Conservation (phyloP, 2,797 vertebrate genomes). For the Florisuga fusca region DNA sequence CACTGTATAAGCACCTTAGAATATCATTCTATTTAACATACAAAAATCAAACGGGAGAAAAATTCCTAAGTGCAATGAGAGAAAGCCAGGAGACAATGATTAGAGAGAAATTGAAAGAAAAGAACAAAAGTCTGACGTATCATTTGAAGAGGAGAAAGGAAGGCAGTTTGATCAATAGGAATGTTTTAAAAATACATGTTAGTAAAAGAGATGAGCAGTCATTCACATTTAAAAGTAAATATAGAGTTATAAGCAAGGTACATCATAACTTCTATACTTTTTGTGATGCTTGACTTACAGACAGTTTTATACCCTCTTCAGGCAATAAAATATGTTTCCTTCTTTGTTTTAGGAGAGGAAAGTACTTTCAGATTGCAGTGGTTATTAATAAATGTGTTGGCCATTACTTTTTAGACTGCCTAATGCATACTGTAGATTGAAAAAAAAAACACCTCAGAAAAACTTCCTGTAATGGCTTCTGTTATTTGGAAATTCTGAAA, state of each 20-base stretch:
- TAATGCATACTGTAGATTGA: not conserved
- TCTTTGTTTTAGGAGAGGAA: not conserved
- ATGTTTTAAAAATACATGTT: not conserved
- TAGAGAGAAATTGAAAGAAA: not conserved
- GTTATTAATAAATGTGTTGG: slow-evolving; percentile 27
- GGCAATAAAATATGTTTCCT: not conserved
- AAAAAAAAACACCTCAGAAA: too few species aligned
- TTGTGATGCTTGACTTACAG: not conserved
- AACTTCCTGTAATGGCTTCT: not conserved
- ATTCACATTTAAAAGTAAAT: not conserved
- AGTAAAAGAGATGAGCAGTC: not conserved
- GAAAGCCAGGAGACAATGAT: not conserved
- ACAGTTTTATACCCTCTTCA: slow-evolving; percentile 13
- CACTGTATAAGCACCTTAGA: not conserved
- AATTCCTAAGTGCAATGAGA: not conserved
- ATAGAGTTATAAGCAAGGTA: not conserved
- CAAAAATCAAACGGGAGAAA: accelerated
- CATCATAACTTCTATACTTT: not conserved
- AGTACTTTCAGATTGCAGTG: not conserved
- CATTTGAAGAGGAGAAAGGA: not conserved
- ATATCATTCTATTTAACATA: not conserved
- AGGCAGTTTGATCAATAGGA: not conserved
- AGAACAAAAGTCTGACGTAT: not conserved
- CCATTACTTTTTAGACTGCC: not conserved
- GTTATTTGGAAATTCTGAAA: not conserved